Evolutionary conservation across 2,888 invertebrate genomes (phyloP), one percentile per base, ranked within the genome.

Genomic region (Auanema sp.): DNA sequence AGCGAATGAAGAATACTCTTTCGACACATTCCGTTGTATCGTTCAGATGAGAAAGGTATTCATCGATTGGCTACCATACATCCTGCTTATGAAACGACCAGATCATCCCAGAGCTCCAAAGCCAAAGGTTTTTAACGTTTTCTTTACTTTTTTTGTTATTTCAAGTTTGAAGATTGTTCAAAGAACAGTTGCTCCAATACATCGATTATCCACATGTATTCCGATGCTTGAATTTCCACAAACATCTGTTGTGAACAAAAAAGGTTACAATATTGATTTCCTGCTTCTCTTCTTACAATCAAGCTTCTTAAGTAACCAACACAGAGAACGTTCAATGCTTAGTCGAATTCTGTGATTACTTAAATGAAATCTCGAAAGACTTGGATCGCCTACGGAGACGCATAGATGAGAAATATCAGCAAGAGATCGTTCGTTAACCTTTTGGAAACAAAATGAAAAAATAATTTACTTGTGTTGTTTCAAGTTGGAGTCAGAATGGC

Each of bases 31-130:
- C 16, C 11, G 23, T n/a, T 16, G 18, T 51, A 51, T 6, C 11
- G 41, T 64, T 53, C 40, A 72, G 72, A 76, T 72, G 70, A 51
- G 76, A 47, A 67, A 68, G 42, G 65, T 76, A 1, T 74, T 76
- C 60, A 68, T 76, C 44, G 76, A 72, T 14, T 72, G 69, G 65
- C 67, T 76, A 2, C 76, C 76, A 0, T 74, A 72, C 44, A 47
- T 69, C 23, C 66, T 76, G 0, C 56, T 68, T 5, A 76, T 76
- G 76, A 65, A 64, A 18, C 65, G 68, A 53, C 71, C 76, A 1
- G 64, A 74, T 44, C 76, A 76, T 65, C 72, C 73, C 1, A 67
- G 69, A 33, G 70, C 75, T 8, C 75, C 75, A 1, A 73, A 72
- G 52, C 66, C 72, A 18, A 71, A 70, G 58, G 75, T 68, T 21